A percentile compares a stretch with the other conserved stretches of the same genome.
Evolutionary conservation across 2,797 vertebrate species (phyloP).

Genomic region (Rhabdomys pumilio): DNA sequence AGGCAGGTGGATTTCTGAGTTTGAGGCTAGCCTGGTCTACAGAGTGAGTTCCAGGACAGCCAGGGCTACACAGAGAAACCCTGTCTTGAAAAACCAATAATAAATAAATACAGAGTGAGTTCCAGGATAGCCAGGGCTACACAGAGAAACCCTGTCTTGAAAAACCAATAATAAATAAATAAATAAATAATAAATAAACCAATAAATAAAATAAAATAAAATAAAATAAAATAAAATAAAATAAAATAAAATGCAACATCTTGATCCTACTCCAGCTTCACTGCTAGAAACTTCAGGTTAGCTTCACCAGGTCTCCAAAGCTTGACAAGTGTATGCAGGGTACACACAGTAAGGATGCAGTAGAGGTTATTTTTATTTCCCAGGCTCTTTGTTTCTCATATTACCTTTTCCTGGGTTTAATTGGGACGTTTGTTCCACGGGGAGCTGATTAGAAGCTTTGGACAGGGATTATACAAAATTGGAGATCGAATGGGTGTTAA

Average conservation of each 20-base stretch:
- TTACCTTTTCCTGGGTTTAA: not conserved
- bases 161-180: too few species aligned
- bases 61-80: too few species aligned
- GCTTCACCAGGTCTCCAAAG: not conserved
- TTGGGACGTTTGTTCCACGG: not conserved
- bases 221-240: too few species aligned
- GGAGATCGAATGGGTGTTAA: not conserved
- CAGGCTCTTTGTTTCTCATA: not conserved
- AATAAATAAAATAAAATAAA: too few species aligned
- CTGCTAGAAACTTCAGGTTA: not conserved
- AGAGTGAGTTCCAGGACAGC: too few species aligned
- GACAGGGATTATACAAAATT: not conserved
- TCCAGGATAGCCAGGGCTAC: too few species aligned
- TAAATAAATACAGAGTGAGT: too few species aligned
- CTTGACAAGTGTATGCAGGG: not conserved
- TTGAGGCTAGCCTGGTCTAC: too few species aligned
- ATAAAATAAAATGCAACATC: not conserved
- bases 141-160: too few species aligned
- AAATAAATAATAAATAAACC: too few species aligned
- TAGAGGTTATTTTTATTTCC: not conserved
- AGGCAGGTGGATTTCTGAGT: too few species aligned
- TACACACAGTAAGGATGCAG: not conserved
- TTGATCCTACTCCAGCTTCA: not conserved
- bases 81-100: too few species aligned
- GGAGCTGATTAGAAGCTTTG: not conserved